Conservation (phyloP, 2,797 vertebrate species). For the Emydoidea blandingii region DNA sequence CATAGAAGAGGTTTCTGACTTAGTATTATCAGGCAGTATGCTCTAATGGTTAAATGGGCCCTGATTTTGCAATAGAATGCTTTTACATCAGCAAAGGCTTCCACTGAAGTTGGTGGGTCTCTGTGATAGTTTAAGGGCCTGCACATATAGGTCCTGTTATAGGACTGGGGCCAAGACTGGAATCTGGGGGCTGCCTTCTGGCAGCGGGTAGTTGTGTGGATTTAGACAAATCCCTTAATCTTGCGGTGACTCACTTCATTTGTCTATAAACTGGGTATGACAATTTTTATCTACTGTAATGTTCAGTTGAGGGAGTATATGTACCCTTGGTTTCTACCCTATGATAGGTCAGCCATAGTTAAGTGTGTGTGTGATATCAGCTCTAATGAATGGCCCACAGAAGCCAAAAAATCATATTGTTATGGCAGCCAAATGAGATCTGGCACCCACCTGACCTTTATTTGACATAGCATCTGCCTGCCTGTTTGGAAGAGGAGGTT, state of each 20-base stretch:
- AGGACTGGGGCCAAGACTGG: neutral
- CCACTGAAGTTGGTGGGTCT: neutral
- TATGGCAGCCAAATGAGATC: neutral
- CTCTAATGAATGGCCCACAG: neutral
- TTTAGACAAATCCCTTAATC: neutral
- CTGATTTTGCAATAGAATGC: neutral
- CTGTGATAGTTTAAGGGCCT: neutral
- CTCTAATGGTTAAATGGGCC: neutral
- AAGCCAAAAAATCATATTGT: neutral
- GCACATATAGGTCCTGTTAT: neutral
- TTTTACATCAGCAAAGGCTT: neutral
- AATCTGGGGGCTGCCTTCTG: neutral
- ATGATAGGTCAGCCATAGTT: neutral
- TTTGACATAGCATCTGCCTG: neutral
- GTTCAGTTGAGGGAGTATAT: neutral
- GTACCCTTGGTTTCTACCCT: neutral
- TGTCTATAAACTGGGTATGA: neutral
- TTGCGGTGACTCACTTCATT: neutral
- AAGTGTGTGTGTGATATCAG: neutral
- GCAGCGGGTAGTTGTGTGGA: neutral
- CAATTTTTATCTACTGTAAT: neutral
- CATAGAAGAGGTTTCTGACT: accelerated
- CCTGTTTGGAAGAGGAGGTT: neutral
- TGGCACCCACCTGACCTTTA: too few relatives aligned
- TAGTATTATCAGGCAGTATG: accelerated